Conservation (phyloP, 1,140 invertebrate genomes). For the Heliothis subflexa region DNA sequence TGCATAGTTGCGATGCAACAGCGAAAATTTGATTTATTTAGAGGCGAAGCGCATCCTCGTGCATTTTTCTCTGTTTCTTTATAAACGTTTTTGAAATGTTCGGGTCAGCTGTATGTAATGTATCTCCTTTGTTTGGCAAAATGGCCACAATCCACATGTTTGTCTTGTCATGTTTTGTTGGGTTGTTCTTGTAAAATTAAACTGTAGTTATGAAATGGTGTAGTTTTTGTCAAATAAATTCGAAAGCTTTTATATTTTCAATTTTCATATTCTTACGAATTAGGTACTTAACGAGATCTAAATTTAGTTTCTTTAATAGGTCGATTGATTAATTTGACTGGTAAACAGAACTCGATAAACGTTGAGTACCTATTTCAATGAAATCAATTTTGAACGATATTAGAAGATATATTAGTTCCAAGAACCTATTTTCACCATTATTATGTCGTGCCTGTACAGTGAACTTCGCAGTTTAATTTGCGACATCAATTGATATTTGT, state of each 20-base stretch:
- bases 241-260: background rate
- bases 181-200: background rate
- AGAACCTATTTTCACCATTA: background rate
- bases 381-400: background rate
- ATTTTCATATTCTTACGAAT: background rate
- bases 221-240: background rate
- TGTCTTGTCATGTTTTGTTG: constrained; percentile 28
- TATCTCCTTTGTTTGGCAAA: constrained; percentile 41
- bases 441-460: background rate
- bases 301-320: constrained; percentile 8
- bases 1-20: constrained; percentile 59
- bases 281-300: background rate
- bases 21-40: constrained; percentile 59
- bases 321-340: background rate
- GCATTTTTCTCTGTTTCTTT: constrained; percentile 45
- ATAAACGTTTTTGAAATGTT: constrained; percentile 40
- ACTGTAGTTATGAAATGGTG: background rate
- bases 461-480: too few relatives aligned
- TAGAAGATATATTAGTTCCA: background rate
- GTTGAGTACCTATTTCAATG: background rate
- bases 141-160: constrained; percentile 42
- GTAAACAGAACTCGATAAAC: background rate
- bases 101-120: constrained; percentile 41
- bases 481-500: too few relatives aligned
- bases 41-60: constrained; percentile 32